Base-by-base conservation (phyloP, 1,140 invertebrate genomes). In the Aphaenogaster ashmeadi region DNA sequence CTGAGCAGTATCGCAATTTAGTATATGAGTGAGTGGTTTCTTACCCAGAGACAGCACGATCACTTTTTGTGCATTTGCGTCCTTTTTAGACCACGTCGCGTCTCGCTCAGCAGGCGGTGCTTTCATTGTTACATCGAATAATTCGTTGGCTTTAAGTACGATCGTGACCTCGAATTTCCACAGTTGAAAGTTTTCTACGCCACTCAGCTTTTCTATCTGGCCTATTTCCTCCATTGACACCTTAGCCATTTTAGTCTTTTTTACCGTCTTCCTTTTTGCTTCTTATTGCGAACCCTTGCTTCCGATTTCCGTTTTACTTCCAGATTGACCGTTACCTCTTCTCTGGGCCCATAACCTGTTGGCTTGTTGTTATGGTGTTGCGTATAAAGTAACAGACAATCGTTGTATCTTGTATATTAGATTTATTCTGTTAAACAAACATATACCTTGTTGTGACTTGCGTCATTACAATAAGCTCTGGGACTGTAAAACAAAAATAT, bases 81-180 rank as follows among this genome's bases (percentile, higher is more conserved):
- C 36, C 6, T 18, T 56, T 38, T 41, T 38, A 44, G 58, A 2
- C 64, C 64, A 58, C 9, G 36, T 8, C 33, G 58, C 9, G 8
- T 58, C 66, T 38, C 3, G 36, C n/a, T 15, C 36, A 1, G 9
- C 60, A 1, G 21, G 3, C 27, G 15, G 52, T 38, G 15, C 1
- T 44, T 41, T 44, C 7, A 7, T 21, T 56, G 54, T 21, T n/a
- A 47, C 7, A 7, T 78, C n/a, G 15, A 47, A 41, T 27, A 56
- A 50, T 21, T 78, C 38, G 6, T 47, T 62, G 5, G 36, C 36
- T 33, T 78, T 62, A 1, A 78, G 11, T 47, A 78, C 3, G 18
- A 78, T 78, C 15, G 33, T 33, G 2, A 78, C 18, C 15, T 78
- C 36, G 8, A 78, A 78, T 5, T 78, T 60, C 74, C 56, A 18